Evolutionary conservation across 1,140 invertebrate species (phyloP), one percentile per base, ranked within the genome.

Genomic region (Cepaea nemoralis): DNA sequence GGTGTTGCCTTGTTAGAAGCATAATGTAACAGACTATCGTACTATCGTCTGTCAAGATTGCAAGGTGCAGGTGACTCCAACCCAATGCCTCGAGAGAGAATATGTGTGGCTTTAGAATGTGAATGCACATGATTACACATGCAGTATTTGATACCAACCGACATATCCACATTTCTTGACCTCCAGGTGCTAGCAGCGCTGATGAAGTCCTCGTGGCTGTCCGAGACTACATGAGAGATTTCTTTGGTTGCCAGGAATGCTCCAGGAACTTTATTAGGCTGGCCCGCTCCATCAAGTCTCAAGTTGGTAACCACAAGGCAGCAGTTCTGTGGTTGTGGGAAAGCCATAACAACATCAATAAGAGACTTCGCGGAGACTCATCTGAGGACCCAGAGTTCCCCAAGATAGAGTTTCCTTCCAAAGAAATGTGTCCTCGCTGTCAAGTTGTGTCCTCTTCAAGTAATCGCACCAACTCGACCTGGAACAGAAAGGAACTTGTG

Each of bases 191-290:
- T n/a, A n/a, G n/a, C n/a, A n/a, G n/a, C n/a, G n/a, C n/a, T n/a
- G n/a, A n/a, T n/a, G 91, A 92, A 87, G 94, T 98, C 19, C 91
- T 99, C 0, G 91, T 93, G 84, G 95, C 95, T 0, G 97, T 99
- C 93, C 93, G 95, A 88, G 95, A 94, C 12, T 99, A 98, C 88
- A 94, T 99, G 42, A 95, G 95, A 87, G 88, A 97, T 90, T 99
- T 98, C 92, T 99, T 99, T 92, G 96, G 97, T 5, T 99, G 98
- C 91, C 93, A 94, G 42, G 95, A 98, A 83, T 99, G 98, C 90
- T 93, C 95, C 5, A 89, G 90, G 70, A 97, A 99, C 92, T 99
- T 99, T 88, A 91, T 95, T 81, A 90, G 90, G 89, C 89, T 91
- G 95, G 88, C 93, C 37, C 90, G 92, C 84, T 93, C 94, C 75